A percentile compares a stretch with the other conserved stretches of the same genome.
Conservation (phyloP, 2,888 invertebrate species). For the Tolmerus cingulatus region DNA sequence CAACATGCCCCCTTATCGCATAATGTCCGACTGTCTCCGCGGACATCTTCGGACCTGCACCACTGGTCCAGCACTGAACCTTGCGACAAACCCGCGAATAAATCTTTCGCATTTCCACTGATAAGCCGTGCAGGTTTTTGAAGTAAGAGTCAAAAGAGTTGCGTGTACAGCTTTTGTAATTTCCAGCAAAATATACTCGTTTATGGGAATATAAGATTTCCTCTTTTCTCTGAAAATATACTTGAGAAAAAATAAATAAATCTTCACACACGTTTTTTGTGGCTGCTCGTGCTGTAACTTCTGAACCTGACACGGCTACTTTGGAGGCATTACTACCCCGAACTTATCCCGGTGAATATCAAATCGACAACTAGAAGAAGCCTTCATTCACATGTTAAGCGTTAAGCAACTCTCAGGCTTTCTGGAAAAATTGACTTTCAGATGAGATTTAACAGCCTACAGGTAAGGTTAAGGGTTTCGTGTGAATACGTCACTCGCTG, state of each 20-base stretch:
- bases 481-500: neutral
- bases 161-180: neutral
- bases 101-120: neutral
- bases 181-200: neutral
- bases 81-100: neutral
- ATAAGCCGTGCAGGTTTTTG: neutral
- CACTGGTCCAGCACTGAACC: neutral
- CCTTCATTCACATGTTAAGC: constrained; percentile 16
- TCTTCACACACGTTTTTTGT: neutral
- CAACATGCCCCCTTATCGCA: neutral
- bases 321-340: neutral
- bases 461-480: neutral
- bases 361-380: neutral
- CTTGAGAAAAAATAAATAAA: neutral
- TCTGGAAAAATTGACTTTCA: constrained; percentile 14
- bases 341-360: constrained; percentile 3
- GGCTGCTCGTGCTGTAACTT: neutral
- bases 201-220: neutral
- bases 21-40: neutral
- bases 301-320: neutral
- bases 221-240: neutral
- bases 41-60: neutral
- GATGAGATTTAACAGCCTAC: neutral
- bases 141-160: neutral
- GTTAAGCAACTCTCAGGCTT: neutral